phyloP scores from a whole-genome alignment of 2,888 invertebrate genomes.

The Stomorhina lunata region DNA sequence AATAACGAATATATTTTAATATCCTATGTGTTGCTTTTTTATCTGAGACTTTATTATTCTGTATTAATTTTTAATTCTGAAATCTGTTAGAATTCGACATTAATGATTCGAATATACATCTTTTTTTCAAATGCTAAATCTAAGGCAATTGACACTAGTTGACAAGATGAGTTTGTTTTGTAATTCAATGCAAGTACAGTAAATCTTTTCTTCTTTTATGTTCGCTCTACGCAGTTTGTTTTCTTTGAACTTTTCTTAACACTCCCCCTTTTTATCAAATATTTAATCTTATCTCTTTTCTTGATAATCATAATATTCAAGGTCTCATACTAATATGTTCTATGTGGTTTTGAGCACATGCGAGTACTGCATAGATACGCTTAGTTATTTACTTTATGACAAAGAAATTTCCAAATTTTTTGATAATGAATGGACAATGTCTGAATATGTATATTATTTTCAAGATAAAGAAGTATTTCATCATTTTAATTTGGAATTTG shows the following conservation, averaged over 20 bases:
- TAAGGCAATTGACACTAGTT: too few relatives aligned
- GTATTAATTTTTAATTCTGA: too few relatives aligned
- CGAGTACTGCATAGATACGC: background rate
- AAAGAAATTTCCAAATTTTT: background rate
- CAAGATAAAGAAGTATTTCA: background rate
- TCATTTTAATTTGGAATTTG: background rate
- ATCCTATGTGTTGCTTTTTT: too few relatives aligned
- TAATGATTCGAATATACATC: too few relatives aligned
- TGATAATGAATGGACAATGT: background rate
- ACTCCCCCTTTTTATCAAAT: conserved; percentile 4
- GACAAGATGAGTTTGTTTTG: too few relatives aligned
- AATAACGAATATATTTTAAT: too few relatives aligned
- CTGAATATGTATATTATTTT: background rate
- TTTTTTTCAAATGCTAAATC: too few relatives aligned
- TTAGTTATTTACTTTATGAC: background rate
- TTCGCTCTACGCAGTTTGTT: background rate
- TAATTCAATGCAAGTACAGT: background rate
- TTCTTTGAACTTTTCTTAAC: background rate
- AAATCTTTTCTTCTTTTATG: background rate
- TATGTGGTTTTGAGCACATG: background rate
- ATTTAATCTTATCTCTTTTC: conserved; percentile 15
- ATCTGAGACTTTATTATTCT: too few relatives aligned
- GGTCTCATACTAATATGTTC: background rate
- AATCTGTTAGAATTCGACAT: too few relatives aligned
- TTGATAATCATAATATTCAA: background rate